Percentiles rank a stretch among this genome's conserved stretches.
Conservation (phyloP, 1,140 invertebrate genomes). For the Eufriesea mexicana region DNA sequence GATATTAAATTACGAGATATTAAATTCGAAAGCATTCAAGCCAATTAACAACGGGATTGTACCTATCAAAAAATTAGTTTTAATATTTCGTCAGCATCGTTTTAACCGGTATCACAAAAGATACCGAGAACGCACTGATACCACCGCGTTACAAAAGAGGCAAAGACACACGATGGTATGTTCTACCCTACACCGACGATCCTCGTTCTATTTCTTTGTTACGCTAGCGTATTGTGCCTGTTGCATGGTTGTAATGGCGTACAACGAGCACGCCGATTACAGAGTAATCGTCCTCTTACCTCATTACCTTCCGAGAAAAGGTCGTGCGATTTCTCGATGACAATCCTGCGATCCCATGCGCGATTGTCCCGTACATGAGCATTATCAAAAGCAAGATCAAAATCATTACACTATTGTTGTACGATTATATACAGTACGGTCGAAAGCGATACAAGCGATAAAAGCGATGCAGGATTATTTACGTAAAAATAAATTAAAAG, state of each 20-base stretch:
- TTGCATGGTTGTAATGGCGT: slow-evolving; percentile 16
- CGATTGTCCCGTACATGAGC: slow-evolving; percentile 20
- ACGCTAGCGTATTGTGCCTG: slow-evolving; percentile 20
- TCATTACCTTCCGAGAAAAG: slow-evolving; percentile 54
- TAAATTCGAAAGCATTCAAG: neutral
- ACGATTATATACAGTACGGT: neutral
- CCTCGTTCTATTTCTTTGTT: slow-evolving; percentile 27
- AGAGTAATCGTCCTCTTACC: slow-evolving; percentile 52
- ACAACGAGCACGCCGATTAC: slow-evolving; percentile 49
- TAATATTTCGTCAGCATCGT: neutral
- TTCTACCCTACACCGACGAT: slow-evolving; percentile 2
- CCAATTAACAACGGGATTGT: neutral
- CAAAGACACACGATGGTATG: slow-evolving; percentile 1
- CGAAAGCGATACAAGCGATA: too few relatives aligned
- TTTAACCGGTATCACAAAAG: neutral
- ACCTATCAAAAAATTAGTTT: neutral
- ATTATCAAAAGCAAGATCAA: slow-evolving; percentile 39
- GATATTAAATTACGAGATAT: too few relatives aligned
- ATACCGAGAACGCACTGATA: neutral
- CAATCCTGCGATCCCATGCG: slow-evolving; percentile 21
- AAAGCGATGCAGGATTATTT: too few relatives aligned
- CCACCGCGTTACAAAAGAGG: neutral
- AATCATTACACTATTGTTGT: slow-evolving; percentile 20
- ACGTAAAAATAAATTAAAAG: too few relatives aligned
- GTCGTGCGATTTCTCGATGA: slow-evolving; percentile 44